Conservation (phyloP, 1,140 invertebrate species). For the Brachionus rubens region DNA sequence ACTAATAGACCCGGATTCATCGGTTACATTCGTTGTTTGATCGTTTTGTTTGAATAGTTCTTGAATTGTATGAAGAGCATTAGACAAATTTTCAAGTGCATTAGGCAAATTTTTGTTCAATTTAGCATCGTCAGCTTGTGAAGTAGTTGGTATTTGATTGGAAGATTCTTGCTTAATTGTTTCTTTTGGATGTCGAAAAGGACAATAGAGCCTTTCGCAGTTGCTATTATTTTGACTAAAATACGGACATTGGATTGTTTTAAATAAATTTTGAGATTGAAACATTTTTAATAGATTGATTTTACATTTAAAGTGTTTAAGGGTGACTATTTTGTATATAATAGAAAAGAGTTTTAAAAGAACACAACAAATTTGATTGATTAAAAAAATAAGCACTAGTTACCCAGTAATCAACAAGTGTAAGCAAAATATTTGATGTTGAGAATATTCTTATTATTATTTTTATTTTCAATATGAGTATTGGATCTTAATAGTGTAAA, state of each 20-base stretch:
- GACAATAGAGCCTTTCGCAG: conserved; percentile 21
- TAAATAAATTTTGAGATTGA: conserved; percentile 18
- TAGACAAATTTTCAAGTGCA: conserved; percentile 23
- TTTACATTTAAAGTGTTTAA: too few relatives aligned
- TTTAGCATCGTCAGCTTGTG: background rate
- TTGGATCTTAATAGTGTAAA: too few relatives aligned
- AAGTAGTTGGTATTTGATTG: background rate
- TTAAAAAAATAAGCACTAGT: too few relatives aligned
- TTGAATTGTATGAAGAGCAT: conserved; percentile 14
- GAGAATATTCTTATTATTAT: too few relatives aligned
- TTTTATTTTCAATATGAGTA: too few relatives aligned
- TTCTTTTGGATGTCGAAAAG: background rate
- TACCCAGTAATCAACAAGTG: too few relatives aligned
- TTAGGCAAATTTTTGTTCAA: background rate
- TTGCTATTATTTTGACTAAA: background rate
- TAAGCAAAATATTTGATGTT: too few relatives aligned
- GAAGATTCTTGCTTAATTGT: background rate
- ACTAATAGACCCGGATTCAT: background rate
- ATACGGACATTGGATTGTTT: conserved; percentile 17
- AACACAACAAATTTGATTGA: too few relatives aligned
- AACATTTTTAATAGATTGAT: conserved; percentile 8
- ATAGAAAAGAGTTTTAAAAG: too few relatives aligned
- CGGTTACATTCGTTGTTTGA: background rate
- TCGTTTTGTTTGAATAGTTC: conserved; percentile 3
- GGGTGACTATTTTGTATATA: too few relatives aligned